These are phyloP conservation scores for Pammene fasciana DNA, from an alignment of 2,888 invertebrate species.

Conservation along the genomic window DNA sequence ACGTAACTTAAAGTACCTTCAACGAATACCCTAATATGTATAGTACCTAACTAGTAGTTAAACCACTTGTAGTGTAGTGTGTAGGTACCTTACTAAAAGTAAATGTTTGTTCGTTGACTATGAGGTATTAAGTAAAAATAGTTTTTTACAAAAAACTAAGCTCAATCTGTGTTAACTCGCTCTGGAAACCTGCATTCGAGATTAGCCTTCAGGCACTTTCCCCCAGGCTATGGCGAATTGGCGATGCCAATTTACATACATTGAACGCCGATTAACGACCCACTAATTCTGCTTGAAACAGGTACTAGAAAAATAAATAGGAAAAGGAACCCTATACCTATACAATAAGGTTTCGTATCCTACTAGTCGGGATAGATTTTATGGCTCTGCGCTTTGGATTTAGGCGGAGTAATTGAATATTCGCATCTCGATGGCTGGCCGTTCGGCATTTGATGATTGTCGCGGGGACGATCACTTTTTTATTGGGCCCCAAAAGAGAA, in stretches of 20 bases:
- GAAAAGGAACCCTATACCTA: conserved; percentile 40
- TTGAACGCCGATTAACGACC: conserved; percentile 61
- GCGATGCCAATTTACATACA: conserved; percentile 63
- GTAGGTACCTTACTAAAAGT: no score
- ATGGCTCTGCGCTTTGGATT: conserved; percentile 49
- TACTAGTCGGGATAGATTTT: conserved; percentile 43
- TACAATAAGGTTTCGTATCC: conserved; percentile 52
- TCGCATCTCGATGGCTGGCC: conserved; percentile 63
- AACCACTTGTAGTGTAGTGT: no score
- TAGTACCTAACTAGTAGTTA: no score
- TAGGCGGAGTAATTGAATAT: conserved; percentile 71
- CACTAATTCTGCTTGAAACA: conserved; percentile 55
- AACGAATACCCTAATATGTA: no score
- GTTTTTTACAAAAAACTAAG: neutral
- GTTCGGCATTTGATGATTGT: conserved; percentile 63
- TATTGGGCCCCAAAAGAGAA: conserved; percentile 17
- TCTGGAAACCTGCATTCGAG: conserved; percentile 18
- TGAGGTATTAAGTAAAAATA: neutral
- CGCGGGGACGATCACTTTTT: conserved; percentile 48
- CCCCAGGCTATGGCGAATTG: conserved; percentile 52
- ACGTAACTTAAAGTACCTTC: no score
- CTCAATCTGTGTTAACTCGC: conserved; percentile 16
- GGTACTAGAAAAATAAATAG: conserved; percentile 40
- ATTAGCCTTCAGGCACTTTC: conserved; percentile 29
- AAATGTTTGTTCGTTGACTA: no score